Evolutionary conservation across 2,797 vertebrate genomes (phyloP), one percentile per base, ranked within the genome.

Genomic region (Mormyrus proboscirostris): DNA sequence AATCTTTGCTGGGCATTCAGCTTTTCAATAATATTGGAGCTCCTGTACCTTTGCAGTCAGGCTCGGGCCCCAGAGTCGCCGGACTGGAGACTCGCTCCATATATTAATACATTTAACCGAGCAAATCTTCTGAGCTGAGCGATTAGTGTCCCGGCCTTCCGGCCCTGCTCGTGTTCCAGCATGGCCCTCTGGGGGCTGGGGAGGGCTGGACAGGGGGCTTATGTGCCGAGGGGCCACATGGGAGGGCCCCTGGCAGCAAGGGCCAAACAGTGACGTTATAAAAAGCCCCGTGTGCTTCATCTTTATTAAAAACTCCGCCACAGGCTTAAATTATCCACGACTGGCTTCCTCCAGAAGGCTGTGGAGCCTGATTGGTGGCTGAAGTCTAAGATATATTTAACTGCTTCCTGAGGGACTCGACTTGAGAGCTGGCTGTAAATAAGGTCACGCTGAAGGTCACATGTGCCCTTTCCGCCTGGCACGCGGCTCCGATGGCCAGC

Each of bases 91-190:
- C 87, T 89, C 92, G 93, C 92, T 92, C 91, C 92, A 90, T 92
- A 92, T 93, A 91, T 93, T 29, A n/a, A 38, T 86, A 94, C 92
- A 94, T 93, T 94, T 94, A 93, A 93, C 93, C 89, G 92, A 93
- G 92, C 92, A 94, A 94, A 95, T 95, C 92, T 94, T 94, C 93
- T 94, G 94, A 94, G 93, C 94, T 93, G 91, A 88, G 55, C 92
- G 89, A 62, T 33, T 85, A 62, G 79, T 90, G 25, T 88, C n/a
- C 84, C 3, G 2, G 33, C 33, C 91, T 87, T 92, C 47, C 88
- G 79, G 69, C 88, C 87, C 89, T 16, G 14, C 69, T 19, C 69
- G 14, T 9, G 16, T 76, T 73, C 29, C 4, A 10, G 33, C 33
- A 10, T 33, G 69, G 16, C 69, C 10, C 16, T 4, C 12, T 33